Evolutionary conservation across 2,888 invertebrate species (phyloP).

Genomic region (Bombylius discolor): DNA sequence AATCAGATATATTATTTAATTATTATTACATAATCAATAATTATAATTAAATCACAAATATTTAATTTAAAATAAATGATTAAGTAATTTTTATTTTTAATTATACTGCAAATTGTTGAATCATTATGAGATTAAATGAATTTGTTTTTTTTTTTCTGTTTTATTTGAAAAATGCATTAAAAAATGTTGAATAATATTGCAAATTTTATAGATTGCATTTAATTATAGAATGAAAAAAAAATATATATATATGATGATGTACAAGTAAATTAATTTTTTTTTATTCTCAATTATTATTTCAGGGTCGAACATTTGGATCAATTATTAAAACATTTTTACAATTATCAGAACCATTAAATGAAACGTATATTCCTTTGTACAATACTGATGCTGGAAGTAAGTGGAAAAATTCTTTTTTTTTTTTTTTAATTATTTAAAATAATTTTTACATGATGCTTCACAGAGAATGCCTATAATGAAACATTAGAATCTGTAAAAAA

Average conservation of each 20-base stretch:
- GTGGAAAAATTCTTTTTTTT: constrained; percentile 13
- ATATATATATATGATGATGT: not conserved
- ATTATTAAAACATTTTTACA: constrained; percentile 58
- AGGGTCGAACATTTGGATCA: constrained; percentile 68
- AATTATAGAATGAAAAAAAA: constrained; percentile 2
- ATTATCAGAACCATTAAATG: constrained; percentile 46
- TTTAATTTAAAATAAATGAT: too few species aligned
- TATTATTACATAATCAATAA: too few species aligned
- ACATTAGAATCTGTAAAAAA: constrained; percentile 54
- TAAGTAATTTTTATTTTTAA: too few species aligned
- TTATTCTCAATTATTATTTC: constrained; percentile 21
- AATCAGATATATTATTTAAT: too few species aligned
- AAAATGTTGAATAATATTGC: not conserved
- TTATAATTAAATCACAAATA: too few species aligned
- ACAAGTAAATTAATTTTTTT: not conserved
- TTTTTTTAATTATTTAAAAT: not conserved
- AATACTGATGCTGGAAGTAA: constrained; percentile 52
- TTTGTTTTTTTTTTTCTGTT: too few species aligned
- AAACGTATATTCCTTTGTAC: constrained; percentile 57
- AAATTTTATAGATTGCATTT: too few species aligned
- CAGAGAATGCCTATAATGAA: constrained; percentile 52
- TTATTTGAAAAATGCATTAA: too few species aligned
- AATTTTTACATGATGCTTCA: constrained; percentile 1
- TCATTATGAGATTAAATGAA: too few species aligned
- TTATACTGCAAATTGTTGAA: too few species aligned